Base-by-base conservation (phyloP, 2,888 invertebrate genomes). In the Drosophila anceps region DNA sequence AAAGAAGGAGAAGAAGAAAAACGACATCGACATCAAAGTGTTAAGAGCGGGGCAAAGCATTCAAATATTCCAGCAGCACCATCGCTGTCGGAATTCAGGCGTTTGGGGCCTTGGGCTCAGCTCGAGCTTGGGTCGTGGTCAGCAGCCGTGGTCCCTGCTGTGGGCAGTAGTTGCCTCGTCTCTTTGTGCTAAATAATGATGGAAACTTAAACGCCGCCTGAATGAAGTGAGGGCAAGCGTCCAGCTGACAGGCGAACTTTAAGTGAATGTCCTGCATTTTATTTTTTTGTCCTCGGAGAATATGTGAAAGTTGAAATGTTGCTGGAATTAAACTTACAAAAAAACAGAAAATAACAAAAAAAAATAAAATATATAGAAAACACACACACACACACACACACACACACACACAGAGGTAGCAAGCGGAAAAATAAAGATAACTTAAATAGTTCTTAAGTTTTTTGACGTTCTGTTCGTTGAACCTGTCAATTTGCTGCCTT, bases 241-340 rank as follows among this genome's bases (percentile, higher is more conserved):
- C 70, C 72, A 71, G 79, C 79, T 79, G 75, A 75, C 76, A 71
- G 66, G 62, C 59, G 75, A 89, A 89, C 90, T 85, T 90, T 84
- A 92, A 90, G 88, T 81, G 90, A 90, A 81, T 91, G 90, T 91
- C 90, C 89, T 88, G 91, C 82, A 86, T 91, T 88, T 90, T 85
- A 85, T 87, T 86, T 54, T 43, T 59, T 87, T 86, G 87, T 92
- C 92, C 91, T 91, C 81, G 72, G 92, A 92, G 91, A 83, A 91
- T 88, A 85, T 91, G 82, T 83, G 88, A 73, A 88, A 90, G 91
- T 89, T 91, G 89, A 89, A 92, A 73, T 88, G 82, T 81, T 86
- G 83, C 84, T 80, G 79, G 89, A 91, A 91, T 88, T 90, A 84
- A 92, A 91, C 86, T 84, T 78, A 82, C 82, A 67, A 63, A 58